phyloP scores from a whole-genome alignment of 35 echinoderm and acorn worm genomes.

The Diadema setosum region DNA sequence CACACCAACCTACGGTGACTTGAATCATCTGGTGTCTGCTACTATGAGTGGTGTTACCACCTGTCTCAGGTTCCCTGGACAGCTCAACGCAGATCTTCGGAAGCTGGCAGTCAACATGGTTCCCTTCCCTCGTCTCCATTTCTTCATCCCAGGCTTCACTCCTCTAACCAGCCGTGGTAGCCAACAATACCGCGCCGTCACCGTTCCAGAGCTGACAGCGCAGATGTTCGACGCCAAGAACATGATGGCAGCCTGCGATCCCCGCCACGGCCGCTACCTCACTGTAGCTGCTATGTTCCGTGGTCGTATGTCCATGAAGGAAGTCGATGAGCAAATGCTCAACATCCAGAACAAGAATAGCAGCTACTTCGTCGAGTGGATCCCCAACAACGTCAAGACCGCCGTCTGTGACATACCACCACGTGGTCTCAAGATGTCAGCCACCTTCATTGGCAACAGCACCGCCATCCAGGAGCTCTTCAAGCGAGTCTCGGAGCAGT shows the following conservation, averaged over 20 bases:
- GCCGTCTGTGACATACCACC: conserved; percentile 77
- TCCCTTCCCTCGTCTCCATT: too few relatives aligned
- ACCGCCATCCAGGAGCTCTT: conserved; percentile 80
- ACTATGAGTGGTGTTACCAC: too few relatives aligned
- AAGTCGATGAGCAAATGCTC: conserved; percentile 58
- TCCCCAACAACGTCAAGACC: conserved; percentile 86
- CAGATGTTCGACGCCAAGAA: conserved; percentile 69
- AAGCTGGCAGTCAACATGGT: too few relatives aligned
- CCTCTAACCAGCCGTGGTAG: too few relatives aligned
- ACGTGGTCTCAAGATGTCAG: conserved; percentile 74
- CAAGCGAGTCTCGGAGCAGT: conserved; percentile 72
- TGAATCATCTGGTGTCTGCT: too few relatives aligned
- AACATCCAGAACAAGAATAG: conserved; percentile 67
- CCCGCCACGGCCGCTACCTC: conserved; percentile 49
- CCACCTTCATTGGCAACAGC: conserved; percentile 79
- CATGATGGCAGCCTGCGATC: conserved; percentile 71
- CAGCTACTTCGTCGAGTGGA: conserved; percentile 80
- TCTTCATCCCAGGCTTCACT: too few relatives aligned
- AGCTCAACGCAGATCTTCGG: too few relatives aligned
- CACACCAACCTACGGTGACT: too few relatives aligned
- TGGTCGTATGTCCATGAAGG: conserved; percentile 73
- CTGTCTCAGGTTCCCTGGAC: too few relatives aligned
- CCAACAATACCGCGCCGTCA: too few relatives aligned
- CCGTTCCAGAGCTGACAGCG: too few relatives aligned
- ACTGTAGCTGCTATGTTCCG: conserved; percentile 60